Evolutionary conservation across 2,113 vertebrate genomes (phyloP), one percentile per base, ranked within the genome.

Genomic region (Otocyon megalotis): DNA sequence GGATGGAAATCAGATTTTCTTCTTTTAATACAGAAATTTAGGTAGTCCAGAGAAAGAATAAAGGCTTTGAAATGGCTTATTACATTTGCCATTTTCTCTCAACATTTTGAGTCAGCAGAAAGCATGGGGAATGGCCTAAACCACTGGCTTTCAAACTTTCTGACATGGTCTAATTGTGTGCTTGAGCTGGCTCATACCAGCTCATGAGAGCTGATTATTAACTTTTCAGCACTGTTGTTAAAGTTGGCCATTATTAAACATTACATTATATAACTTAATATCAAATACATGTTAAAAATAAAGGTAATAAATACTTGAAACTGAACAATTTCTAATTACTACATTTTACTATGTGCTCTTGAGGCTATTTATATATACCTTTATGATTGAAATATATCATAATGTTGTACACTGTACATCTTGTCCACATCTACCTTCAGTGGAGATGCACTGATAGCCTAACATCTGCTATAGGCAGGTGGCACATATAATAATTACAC

Each of bases 71-170:
- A 86, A 92, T 76, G 26, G 2, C 28, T 95, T 93, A 93, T 76
- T 93, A 63, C 17, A 35, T 63, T 80, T 89, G 26, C 14, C 54
- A 84, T 88, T 93, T 93, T 79, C 28, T 53, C 63, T 90, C 56
- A 80, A 93, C 53, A 92, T 77, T 81, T 83, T 71, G 63, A 94
- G 65, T 92, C 67, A 84, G 58, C 22, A 72, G 35, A 60, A 88
- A 90, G 10, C 28, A 60, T n/a, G 12, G 20, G n/a, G 35, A 85
- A 82, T 77, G 65, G 65, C 15, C 53, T 76, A 56, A 63, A 71
- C 3, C 37, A 28, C 22, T 14, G 28, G 54, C 32, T 92, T 82
- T 90, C 50, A 81, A 76, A n/a, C n/a, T 80, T 87, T 50, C 32
- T 26, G 13, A 43, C 10, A 22, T 2, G 67, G 30, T 22, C 26